These are phyloP conservation scores for Triops cancriformis DNA, from an alignment of 1,140 invertebrate species.

Conservation along the genomic window DNA sequence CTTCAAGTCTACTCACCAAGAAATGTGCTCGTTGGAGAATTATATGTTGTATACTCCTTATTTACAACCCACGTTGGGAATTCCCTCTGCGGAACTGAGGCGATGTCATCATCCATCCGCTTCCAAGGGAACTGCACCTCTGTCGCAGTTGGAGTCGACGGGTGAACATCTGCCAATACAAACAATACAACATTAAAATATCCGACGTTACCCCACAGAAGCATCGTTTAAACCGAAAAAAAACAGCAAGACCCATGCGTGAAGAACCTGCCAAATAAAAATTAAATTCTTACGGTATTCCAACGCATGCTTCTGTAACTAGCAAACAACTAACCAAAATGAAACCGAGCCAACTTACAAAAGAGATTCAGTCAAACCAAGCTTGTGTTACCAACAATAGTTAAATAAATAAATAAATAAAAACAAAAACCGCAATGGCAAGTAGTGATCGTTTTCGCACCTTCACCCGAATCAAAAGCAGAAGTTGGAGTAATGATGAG, in stretches of 20 bases:
- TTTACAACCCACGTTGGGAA: constrained; percentile 87
- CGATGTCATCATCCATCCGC: constrained; percentile 53
- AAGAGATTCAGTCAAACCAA: not conserved
- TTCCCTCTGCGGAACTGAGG: constrained; percentile 70
- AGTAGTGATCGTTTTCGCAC: not conserved
- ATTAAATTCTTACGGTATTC: too few relatives aligned
- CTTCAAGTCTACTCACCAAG: constrained; percentile 52
- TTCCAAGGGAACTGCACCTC: constrained; percentile 84
- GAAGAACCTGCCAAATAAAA: not conserved
- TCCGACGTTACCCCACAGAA: not conserved
- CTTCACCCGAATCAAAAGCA: constrained; percentile 6
- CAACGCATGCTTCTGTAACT: not conserved
- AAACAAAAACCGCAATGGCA: too few relatives aligned
- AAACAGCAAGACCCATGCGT: not conserved
- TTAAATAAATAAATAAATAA: too few relatives aligned
- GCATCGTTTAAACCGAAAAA: not conserved
- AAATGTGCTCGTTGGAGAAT: constrained; percentile 80
- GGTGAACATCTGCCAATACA: constrained; percentile 21
- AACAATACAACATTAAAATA: not conserved
- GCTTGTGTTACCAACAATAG: too few relatives aligned
- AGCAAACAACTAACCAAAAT: not conserved
- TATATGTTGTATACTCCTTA: constrained; percentile 84
- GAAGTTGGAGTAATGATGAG: not conserved
- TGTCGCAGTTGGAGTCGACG: constrained; percentile 59
- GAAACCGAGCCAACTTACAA: not conserved